Evolutionary conservation across 64 coral and sea anemone genomes (phyloP).

Genomic region (Exaiptasia diaphana): DNA sequence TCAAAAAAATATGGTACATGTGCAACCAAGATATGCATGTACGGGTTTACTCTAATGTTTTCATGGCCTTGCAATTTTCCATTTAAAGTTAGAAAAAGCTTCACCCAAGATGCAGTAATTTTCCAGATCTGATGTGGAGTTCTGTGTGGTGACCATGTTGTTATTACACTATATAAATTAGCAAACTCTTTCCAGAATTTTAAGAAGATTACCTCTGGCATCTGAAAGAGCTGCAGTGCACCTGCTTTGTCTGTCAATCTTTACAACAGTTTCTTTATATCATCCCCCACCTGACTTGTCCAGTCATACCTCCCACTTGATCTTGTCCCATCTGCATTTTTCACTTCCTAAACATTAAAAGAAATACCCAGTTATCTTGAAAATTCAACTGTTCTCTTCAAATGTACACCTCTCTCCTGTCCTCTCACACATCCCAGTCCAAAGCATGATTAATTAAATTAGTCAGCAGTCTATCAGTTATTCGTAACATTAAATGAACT

Average conservation of each 20-base stretch:
- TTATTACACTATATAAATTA: neutral
- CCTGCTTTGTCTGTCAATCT: neutral
- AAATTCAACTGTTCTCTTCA: conserved; percentile 6
- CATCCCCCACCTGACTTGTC: conserved; percentile 36
- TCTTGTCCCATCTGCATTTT: conserved; percentile 24
- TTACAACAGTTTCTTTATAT: neutral
- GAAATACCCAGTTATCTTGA: conserved; percentile 18
- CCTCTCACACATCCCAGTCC: neutral
- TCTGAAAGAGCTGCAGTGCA: neutral
- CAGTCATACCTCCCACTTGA: conserved; percentile 8
- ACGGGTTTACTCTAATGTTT: neutral
- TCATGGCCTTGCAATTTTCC: conserved; percentile 13
- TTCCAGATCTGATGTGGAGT: too few species aligned
- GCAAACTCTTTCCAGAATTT: neutral
- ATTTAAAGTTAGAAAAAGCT: conserved; percentile 12
- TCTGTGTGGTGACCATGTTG: too few species aligned
- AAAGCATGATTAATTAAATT: conserved; percentile 51
- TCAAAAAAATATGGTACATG: conserved; percentile 26
- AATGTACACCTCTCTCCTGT: neutral
- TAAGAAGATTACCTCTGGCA: neutral
- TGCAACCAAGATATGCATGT: conserved; percentile 29
- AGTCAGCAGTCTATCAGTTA: conserved; percentile 54
- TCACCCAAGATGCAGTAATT: neutral
- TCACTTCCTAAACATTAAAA: conserved; percentile 34
- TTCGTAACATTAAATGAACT: conserved; percentile 46